These are phyloP conservation scores for Aplochiton taeniatus DNA, from an alignment of 2,797 vertebrate species.

Conservation along the genomic window DNA sequence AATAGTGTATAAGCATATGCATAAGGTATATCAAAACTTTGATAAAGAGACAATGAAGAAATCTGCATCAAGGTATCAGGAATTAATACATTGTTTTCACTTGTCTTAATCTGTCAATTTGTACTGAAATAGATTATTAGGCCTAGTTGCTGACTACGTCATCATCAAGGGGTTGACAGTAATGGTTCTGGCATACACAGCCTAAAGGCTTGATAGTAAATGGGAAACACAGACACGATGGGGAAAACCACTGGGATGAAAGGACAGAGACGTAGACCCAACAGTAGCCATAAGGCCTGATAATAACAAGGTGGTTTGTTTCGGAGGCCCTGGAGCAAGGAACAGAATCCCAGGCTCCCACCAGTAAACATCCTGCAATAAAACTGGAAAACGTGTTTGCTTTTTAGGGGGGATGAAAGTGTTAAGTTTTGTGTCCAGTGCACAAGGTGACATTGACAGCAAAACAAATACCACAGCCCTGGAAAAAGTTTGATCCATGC, in stretches of 20 bases:
- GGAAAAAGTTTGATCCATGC: slow-evolving; percentile 46
- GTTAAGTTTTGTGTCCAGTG: no score
- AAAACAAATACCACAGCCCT: slow-evolving; percentile 15
- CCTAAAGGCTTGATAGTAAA: background rate
- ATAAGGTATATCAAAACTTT: background rate
- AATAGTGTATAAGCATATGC: slow-evolving; percentile 9
- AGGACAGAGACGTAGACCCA: slow-evolving; percentile 36
- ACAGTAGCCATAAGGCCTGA: slow-evolving; percentile 37
- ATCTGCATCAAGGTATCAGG: no score
- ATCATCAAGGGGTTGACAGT: slow-evolving; percentile 19
- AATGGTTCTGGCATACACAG: slow-evolving; percentile 4
- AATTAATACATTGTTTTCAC: no score
- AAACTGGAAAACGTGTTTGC: slow-evolving; percentile 51
- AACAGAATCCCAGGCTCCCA: slow-evolving; percentile 36
- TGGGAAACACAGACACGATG: slow-evolving; percentile 27
- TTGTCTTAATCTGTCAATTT: no score
- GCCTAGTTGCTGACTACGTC: background rate
- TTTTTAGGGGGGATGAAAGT: no score
- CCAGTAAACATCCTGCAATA: slow-evolving; percentile 71
- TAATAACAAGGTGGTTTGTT: slow-evolving; percentile 60
- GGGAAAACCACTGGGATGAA: slow-evolving; percentile 28
- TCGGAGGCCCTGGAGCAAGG: slow-evolving; percentile 46
- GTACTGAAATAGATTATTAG: slow-evolving; percentile 1
- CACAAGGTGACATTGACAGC: slow-evolving; percentile 16
- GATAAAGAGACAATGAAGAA: background rate